Conservation (phyloP, 1,140 invertebrate species). For the Lasioglossum baleicum region DNA sequence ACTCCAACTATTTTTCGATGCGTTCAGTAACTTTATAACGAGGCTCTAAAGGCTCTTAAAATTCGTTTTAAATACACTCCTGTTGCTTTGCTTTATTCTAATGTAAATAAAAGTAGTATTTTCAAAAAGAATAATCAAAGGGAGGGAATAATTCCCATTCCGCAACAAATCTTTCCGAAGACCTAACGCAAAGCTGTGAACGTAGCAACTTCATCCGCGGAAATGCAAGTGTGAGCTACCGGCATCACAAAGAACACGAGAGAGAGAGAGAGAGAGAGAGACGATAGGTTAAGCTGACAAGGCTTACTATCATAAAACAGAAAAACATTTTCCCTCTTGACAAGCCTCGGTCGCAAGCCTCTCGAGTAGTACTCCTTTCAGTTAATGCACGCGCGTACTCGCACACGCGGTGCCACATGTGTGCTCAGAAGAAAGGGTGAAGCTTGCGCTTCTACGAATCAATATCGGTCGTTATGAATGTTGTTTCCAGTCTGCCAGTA, state of each 20-base stretch:
- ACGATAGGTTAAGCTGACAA: constrained; percentile 27
- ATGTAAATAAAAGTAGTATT: too few relatives aligned
- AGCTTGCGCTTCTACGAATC: constrained; percentile 47
- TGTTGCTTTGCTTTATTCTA: too few relatives aligned
- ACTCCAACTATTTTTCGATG: too few relatives aligned
- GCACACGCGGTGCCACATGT: background rate
- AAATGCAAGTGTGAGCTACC: background rate
- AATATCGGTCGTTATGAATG: constrained; percentile 50
- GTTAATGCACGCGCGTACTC: constrained; percentile 42
- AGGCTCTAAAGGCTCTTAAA: too few relatives aligned
- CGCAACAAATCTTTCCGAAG: background rate
- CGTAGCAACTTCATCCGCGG: background rate
- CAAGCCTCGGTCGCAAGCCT: constrained; percentile 16
- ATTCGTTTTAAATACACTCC: too few relatives aligned
- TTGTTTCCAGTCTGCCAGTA: constrained; percentile 29
- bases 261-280: background rate
- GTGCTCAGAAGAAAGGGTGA: constrained; percentile 4
- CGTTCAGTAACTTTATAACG: too few relatives aligned
- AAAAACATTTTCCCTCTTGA: constrained; percentile 45
- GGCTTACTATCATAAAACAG: constrained; percentile 22
- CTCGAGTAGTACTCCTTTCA: constrained; percentile 35
- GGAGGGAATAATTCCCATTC: too few relatives aligned
- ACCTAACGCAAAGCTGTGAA: background rate
- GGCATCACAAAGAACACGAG: background rate
- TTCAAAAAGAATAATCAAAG: too few relatives aligned